Evolutionary conservation across 2,888 invertebrate species (phyloP).

Genomic region (Pelosia muscerda): DNA sequence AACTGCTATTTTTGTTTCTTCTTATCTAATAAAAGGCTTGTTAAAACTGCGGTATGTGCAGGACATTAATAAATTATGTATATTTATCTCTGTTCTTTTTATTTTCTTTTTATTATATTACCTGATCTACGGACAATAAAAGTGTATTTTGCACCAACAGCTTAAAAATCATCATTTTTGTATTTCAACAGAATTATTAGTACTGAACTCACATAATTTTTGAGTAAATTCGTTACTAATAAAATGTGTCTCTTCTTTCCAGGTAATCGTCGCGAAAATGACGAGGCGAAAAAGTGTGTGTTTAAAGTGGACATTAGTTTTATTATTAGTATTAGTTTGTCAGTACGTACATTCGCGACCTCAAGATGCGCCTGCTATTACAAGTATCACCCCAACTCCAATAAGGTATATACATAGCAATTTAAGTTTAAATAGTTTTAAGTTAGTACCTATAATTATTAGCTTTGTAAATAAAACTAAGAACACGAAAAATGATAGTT

Average conservation of each 20-base stretch:
- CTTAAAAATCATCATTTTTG: background rate
- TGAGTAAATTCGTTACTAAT: conserved; percentile 17
- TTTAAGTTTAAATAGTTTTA: conserved; percentile 52
- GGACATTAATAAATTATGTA: background rate
- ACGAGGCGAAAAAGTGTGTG: conserved; percentile 79
- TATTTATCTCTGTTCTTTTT: too few relatives aligned
- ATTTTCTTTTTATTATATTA: too few relatives aligned
- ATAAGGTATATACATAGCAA: conserved; percentile 76
- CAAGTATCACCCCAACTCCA: conserved; percentile 56
- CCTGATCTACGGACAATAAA: too few relatives aligned
- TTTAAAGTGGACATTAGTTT: conserved; percentile 80
- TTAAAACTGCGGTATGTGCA: background rate
- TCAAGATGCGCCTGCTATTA: conserved; percentile 63
- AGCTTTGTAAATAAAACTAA: conserved; percentile 49
- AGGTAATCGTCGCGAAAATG: conserved; percentile 76
- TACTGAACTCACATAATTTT: background rate
- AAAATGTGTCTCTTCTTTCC: conserved; percentile 64
- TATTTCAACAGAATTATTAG: background rate
- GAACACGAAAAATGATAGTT: conserved; percentile 17
- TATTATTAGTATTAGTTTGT: conserved; percentile 74
- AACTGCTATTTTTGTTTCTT: background rate
- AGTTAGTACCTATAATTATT: conserved; percentile 58
- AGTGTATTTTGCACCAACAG: too few relatives aligned
- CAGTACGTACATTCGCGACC: conserved; percentile 74
- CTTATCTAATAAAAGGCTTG: background rate